Base-by-base conservation (phyloP, 1,140 invertebrate genomes). In the Leguminivora glycinivorella region DNA sequence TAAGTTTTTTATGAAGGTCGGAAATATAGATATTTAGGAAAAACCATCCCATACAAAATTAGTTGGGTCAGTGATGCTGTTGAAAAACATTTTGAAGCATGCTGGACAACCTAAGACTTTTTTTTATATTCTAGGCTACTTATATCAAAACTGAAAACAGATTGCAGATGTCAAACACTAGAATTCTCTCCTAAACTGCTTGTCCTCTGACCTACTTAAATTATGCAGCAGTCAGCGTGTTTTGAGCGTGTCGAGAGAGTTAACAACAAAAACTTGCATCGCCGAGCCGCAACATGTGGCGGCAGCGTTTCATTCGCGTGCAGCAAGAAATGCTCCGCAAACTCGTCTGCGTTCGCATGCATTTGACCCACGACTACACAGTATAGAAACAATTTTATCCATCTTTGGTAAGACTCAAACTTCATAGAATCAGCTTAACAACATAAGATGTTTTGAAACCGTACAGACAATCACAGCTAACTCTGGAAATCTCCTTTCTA, bases 291-390 rank as follows among this genome's bases (percentile, higher is more conserved):
- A 52, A 52, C 47, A 22, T 52, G 47, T 9, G 47, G 47, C 47
- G 47, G 47, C 19, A 52, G 47, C 47, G 19, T 52, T 52, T 52
- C 47, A 22, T 52, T 52, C 47, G 47, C 47, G 47, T 22, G 47
- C 47, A 10, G n/a, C 47, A 52, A 52, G 47, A 52, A 52, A 52
- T 52, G 6, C 19, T 22, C 19, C 19, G 5, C 47, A 9, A 17
- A 47, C 17, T 10, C 7, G 17, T 22, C 47, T 19, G 22, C 7
- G 17, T 9, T 19, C 47, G 10, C 47, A 52, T 52, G 10, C 47
- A 52, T 52, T 52, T 5, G 6, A 52, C 19, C 19, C 7, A 52
- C 47, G 14, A 38, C 5, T 17, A 2, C n/a, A 43, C 14, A 7
- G n/a, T 43, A 4, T 43, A 43, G 17, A 43, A 43, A 5, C 40